Evolutionary conservation across 2,797 vertebrate genomes (phyloP).

Genomic region (Argya squamiceps): DNA sequence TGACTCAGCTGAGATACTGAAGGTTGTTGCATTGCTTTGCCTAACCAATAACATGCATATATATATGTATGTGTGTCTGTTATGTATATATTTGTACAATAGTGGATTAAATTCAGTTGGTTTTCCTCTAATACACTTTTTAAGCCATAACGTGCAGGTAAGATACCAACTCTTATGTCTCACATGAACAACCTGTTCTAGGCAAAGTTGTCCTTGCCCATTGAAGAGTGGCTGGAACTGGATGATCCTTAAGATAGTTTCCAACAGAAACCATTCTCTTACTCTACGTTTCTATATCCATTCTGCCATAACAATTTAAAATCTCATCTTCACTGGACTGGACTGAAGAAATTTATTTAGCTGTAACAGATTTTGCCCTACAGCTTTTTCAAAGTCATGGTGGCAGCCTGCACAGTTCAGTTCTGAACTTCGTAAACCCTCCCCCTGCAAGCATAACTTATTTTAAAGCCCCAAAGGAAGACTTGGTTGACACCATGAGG

Average conservation of each 20-base stretch:
- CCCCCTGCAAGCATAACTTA: background rate
- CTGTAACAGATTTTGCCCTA: background rate
- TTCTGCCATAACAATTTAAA: background rate
- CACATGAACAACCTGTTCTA: background rate
- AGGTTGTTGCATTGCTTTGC: background rate
- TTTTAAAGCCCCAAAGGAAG: background rate
- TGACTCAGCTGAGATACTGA: background rate
- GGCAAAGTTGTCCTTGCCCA: background rate
- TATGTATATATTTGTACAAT: fast-evolving
- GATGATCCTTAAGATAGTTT: background rate
- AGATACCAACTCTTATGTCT: fast-evolving
- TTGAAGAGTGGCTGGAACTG: background rate
- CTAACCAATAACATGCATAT: background rate
- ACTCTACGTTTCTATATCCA: background rate
- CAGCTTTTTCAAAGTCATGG: background rate
- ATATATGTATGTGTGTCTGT: background rate
- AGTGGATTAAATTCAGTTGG: background rate
- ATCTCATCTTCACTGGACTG: background rate
- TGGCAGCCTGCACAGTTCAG: background rate
- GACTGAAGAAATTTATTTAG: background rate
- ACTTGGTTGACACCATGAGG: background rate
- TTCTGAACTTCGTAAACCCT: background rate
- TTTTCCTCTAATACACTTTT: background rate
- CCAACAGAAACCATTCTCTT: background rate
- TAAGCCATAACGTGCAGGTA: background rate